phyloP scores from a whole-genome alignment of 2,113 vertebrate species.

The Hyperoodon ampullatus region DNA sequence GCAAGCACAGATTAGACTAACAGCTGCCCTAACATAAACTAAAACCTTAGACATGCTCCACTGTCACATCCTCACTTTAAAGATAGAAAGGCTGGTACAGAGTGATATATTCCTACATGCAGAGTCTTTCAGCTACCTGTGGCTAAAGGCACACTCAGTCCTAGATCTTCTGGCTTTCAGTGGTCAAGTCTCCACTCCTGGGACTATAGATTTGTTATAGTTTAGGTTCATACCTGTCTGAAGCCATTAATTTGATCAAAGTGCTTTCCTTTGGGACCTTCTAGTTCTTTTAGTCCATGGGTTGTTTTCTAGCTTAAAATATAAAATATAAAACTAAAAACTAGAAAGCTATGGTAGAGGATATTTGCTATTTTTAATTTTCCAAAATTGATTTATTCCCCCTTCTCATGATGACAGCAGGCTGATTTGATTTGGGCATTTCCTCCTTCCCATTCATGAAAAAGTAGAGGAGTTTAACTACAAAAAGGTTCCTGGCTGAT shows the following conservation, averaged over 20 bases:
- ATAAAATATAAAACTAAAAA: background rate
- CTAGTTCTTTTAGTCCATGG: background rate
- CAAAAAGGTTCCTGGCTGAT: background rate
- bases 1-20: background rate
- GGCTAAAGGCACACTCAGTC: background rate
- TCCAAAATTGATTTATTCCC: background rate
- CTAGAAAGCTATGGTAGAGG: background rate
- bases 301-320: slow-evolving; percentile 15
- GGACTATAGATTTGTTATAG: background rate
- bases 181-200: background rate
- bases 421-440: background rate
- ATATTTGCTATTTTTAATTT: background rate
- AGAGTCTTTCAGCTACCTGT: background rate
- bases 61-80: background rate
- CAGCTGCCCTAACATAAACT: background rate
- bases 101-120: background rate
- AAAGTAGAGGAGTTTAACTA: background rate
- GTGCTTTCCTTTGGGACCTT: background rate
- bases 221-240: background rate
- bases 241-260: background rate
- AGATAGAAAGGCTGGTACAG: background rate
- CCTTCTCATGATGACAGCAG: background rate
- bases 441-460: background rate
- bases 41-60: background rate
- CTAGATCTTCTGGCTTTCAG: background rate